A percentile compares a stretch with the other conserved stretches of the same genome.
Evolutionary conservation across 2,888 invertebrate species (phyloP).

Genomic region (Drosophila algonquin): DNA sequence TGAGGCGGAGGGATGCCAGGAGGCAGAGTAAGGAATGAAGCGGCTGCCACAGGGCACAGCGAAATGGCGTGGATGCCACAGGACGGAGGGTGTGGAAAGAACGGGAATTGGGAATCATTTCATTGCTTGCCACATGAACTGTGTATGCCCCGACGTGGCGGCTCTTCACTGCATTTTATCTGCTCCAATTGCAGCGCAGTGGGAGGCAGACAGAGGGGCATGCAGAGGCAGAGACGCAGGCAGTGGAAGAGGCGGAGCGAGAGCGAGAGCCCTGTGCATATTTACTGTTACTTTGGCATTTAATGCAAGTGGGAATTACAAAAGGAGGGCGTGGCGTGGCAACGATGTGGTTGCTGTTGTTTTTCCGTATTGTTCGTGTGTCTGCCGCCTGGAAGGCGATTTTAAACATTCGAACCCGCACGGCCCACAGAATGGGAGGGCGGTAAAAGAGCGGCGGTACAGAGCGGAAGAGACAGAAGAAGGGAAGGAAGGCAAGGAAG

Average conservation of each 20-base stretch:
- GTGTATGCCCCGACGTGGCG: conserved; percentile 21
- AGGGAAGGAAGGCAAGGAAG: too few relatives aligned
- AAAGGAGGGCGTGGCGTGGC: conserved; percentile 42
- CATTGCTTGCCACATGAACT: conserved; percentile 59
- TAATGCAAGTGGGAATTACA: conserved; percentile 77
- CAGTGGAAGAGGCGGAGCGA: neutral
- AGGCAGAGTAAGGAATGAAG: conserved; percentile 4
- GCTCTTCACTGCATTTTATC: conserved; percentile 61
- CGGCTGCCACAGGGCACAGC: neutral
- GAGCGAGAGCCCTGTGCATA: conserved; percentile 51
- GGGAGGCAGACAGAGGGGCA: conserved; percentile 14
- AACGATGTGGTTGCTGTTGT: conserved; percentile 7
- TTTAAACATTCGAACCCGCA: conserved; percentile 63
- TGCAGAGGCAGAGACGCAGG: conserved; percentile 1
- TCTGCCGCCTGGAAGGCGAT: conserved; percentile 28
- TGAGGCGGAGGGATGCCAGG: conserved; percentile 1
- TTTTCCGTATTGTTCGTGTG: conserved; percentile 9
- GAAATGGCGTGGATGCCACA: neutral
- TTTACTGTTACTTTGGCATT: conserved; percentile 72
- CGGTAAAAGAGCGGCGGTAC: neutral
- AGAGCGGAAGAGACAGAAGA: conserved; percentile 8
- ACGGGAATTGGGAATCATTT: conserved; percentile 33
- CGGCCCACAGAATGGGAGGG: conserved; percentile 23
- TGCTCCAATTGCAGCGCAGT: conserved; percentile 72
- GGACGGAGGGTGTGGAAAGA: neutral